These are phyloP conservation scores for Neoarius graeffei DNA, from an alignment of 2,113 vertebrate species.

Conservation along the genomic window DNA sequence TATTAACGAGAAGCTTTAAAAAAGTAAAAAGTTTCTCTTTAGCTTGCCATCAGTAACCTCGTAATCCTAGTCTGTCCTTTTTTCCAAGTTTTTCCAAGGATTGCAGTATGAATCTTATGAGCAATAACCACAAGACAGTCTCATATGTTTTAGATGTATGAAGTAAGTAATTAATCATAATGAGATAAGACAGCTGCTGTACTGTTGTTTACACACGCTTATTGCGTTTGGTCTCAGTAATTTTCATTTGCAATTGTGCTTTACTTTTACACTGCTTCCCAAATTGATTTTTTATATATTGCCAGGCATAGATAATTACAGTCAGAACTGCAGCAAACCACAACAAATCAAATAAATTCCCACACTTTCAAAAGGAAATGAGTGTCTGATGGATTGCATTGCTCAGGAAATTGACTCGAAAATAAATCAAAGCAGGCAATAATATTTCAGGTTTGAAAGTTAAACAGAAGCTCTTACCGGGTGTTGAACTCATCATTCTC, in stretches of 20 bases:
- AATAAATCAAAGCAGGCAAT: conserved; percentile 44
- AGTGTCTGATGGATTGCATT: conserved; percentile 41
- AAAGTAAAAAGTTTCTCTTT: neutral
- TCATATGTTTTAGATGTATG: neutral
- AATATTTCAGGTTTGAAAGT: conserved; percentile 32
- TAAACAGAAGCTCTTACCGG: conserved; percentile 32
- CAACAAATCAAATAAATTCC: conserved; percentile 51
- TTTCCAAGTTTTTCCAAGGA: neutral
- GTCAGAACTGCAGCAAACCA: conserved; percentile 26
- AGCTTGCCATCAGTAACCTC: neutral
- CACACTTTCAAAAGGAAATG: conserved; percentile 45
- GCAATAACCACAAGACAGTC: neutral
- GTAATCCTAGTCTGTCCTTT: neutral
- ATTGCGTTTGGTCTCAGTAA: conserved; percentile 1
- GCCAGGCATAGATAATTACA: conserved; percentile 42
- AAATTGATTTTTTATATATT: conserved; percentile 38
- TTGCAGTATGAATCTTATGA: neutral
- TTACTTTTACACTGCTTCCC: conserved; percentile 8
- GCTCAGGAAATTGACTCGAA: conserved; percentile 48
- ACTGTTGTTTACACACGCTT: conserved; percentile 21
- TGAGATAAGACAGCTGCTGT: neutral
- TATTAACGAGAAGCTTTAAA: neutral
- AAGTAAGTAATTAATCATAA: neutral
- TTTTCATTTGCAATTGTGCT: conserved; percentile 24
- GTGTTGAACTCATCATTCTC: conserved; percentile 28